phyloP scores from a whole-genome alignment of 2,797 vertebrate species.

The Paedocypris micromegethes region DNA sequence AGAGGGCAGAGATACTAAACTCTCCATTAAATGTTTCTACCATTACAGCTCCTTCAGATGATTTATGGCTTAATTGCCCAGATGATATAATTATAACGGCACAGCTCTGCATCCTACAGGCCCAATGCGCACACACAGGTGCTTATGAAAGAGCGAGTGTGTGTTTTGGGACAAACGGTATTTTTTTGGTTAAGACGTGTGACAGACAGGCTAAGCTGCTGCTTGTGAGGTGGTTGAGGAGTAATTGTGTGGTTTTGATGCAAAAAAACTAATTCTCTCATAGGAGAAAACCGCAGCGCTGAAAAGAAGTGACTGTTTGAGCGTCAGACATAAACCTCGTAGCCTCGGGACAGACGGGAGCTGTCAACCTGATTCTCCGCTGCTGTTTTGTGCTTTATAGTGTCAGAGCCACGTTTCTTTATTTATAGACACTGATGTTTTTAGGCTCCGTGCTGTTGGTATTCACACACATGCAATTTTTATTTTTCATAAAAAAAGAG shows the following conservation, averaged over 20 bases:
- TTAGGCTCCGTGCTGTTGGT: slow-evolving; percentile 4
- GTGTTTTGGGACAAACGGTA: slow-evolving; percentile 30
- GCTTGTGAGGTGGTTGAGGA: slow-evolving; percentile 44
- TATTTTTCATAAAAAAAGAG: no score
- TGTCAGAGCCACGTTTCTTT: no score
- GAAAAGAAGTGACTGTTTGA: slow-evolving; percentile 37
- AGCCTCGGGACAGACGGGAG: slow-evolving; percentile 33
- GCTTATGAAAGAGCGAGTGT: slow-evolving; percentile 23
- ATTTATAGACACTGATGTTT: not conserved
- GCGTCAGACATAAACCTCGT: slow-evolving; percentile 35
- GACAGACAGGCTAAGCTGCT: slow-evolving; percentile 43
- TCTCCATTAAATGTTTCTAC: slow-evolving; percentile 45
- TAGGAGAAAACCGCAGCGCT: slow-evolving; percentile 36
- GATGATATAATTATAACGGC: slow-evolving; percentile 49
- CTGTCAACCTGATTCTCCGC: slow-evolving; percentile 36
- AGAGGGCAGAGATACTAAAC: slow-evolving; percentile 35
- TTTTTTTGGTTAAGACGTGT: slow-evolving; percentile 32
- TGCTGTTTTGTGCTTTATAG: slow-evolving; percentile 39
- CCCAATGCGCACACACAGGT: slow-evolving; percentile 37
- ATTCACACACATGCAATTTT: not conserved
- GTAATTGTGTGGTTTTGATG: slow-evolving; percentile 48
- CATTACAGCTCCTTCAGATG: slow-evolving; percentile 49
- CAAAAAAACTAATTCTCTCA: slow-evolving; percentile 47
- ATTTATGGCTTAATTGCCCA: slow-evolving; percentile 47
- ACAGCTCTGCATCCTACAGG: slow-evolving; percentile 42